phyloP scores from a whole-genome alignment of 2,113 vertebrate species.

The Erythrolamprus reginae region DNA sequence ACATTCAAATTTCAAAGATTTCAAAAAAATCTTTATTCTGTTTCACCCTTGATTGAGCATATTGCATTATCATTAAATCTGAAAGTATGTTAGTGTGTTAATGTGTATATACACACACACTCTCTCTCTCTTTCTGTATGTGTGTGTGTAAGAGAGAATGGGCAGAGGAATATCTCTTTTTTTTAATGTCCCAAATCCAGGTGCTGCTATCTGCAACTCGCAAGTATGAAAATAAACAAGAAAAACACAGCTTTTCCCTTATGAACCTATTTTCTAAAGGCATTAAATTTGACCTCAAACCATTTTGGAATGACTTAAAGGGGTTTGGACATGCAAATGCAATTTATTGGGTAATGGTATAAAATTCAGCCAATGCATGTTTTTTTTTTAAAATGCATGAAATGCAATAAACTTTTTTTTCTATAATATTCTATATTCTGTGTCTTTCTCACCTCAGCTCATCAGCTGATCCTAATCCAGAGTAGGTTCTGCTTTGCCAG shows the following conservation, averaged over 20 bases:
- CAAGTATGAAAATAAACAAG: not conserved
- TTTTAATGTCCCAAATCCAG: not conserved
- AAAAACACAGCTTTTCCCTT: constrained; percentile 2
- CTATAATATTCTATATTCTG: constrained; percentile 40
- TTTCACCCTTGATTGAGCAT: not conserved
- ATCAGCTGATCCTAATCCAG: constrained; percentile 1
- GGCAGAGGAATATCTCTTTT: not conserved
- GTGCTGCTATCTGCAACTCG: constrained; percentile 14
- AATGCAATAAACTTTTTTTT: constrained; percentile 66
- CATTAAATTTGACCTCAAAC: constrained; percentile 18
- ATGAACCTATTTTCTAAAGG: constrained; percentile 41
- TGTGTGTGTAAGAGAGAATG: not conserved
- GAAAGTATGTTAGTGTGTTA: not conserved
- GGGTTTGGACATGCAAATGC: constrained; percentile 31
- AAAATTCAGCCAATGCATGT: constrained; percentile 61
- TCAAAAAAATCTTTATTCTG: constrained; percentile 19
- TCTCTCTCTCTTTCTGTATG: no score
- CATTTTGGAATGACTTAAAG: constrained; percentile 33
- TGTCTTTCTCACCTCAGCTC: constrained; percentile 25
- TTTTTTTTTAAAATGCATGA: constrained; percentile 63
- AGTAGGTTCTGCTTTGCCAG: not conserved
- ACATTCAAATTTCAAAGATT: no score
- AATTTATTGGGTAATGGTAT: constrained; percentile 42
- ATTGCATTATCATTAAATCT: constrained; percentile 23
- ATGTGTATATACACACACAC: no score